Evolutionary conservation across 2,888 invertebrate species (phyloP).

Genomic region (Anodontia alba): DNA sequence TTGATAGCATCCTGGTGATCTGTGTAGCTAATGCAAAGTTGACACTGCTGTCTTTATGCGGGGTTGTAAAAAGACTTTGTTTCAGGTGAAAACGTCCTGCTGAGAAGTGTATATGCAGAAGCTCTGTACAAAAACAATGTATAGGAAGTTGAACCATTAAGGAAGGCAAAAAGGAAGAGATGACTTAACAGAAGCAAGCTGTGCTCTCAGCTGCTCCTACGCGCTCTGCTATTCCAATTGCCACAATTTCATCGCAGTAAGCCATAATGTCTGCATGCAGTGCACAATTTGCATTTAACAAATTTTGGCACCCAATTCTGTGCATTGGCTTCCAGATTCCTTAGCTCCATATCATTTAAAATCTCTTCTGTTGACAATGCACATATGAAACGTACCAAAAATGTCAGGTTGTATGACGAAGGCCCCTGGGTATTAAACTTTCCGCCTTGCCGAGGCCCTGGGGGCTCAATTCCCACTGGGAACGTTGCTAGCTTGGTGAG

Average conservation of each 20-base stretch:
- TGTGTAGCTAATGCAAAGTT: slow-evolving; percentile 51
- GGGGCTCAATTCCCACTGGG: too few species aligned
- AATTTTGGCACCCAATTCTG: not conserved
- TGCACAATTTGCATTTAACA: slow-evolving; percentile 20
- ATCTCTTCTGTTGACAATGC: not conserved
- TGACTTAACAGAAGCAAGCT: not conserved
- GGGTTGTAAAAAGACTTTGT: slow-evolving; percentile 33
- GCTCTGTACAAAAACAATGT: slow-evolving; percentile 33
- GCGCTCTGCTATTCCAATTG: slow-evolving; percentile 36
- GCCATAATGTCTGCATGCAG: slow-evolving; percentile 31
- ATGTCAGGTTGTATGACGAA: too few species aligned
- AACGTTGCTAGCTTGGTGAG: too few species aligned
- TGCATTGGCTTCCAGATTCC: not conserved
- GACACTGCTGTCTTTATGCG: slow-evolving; percentile 29
- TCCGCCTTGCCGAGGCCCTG: too few species aligned
- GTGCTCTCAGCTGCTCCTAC: slow-evolving; percentile 32
- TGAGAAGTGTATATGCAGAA: slow-evolving; percentile 1
- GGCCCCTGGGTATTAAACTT: too few species aligned
- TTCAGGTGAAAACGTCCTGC: not conserved
- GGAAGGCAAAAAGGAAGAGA: slow-evolving; percentile 56
- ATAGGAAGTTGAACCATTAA: slow-evolving; percentile 54
- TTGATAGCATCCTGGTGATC: slow-evolving; percentile 50
- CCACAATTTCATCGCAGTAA: slow-evolving; percentile 43
- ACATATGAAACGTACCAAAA: not conserved
- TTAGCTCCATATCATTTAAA: not conserved